Evolutionary conservation across 2,888 invertebrate genomes (phyloP), one percentile per base, ranked within the genome.

Genomic region (Mamestra brassicae): DNA sequence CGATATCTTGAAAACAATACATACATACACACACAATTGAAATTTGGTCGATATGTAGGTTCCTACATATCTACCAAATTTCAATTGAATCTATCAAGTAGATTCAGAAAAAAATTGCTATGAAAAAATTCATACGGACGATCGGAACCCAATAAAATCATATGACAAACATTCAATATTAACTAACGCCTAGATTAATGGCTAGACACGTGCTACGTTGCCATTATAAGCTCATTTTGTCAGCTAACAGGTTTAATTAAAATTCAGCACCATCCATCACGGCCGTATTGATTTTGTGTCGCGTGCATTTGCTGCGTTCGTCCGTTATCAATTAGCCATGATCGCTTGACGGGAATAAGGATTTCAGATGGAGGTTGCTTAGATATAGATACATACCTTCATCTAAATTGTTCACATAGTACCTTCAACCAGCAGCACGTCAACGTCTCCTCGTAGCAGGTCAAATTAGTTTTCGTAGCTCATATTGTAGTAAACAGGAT

Each of bases 241-340:
- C 92, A 91, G 90, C 93, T 93, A 93, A 92, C 94, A 92, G 93
- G 93, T 94, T 95, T 96, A 95, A 96, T 95, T 95, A 95, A 96
- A 95, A 94, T 93, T 92, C 93, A 92, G 91, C 91, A 90, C 88
- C 95, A 95, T 96, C 95, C 93, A 96, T 96, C 96, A 95, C 73
- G 83, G 90, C 87, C 84, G 89, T 96, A 96, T 96, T 95, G 96
- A 95, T 95, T 96, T 96, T 95, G 89, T 93, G 95, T 94, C 96
- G 90, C 87, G 86, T 90, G 91, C 95, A 95, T 93, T 93, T 92
- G 94, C 79, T 80, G 78, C 83, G 83, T 85, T 83, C 89, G 90
- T 90, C 92, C 91, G 92, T 92, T 95, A 95, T 94, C 94, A 95
- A 95, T 95, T 95, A 94, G 91, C 89, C 81, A 85, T 71, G 81